A percentile compares a stretch with the other conserved stretches of the same genome.
Evolutionary conservation across 2,797 vertebrate species (phyloP).

Genomic region (Clarias fuscus): DNA sequence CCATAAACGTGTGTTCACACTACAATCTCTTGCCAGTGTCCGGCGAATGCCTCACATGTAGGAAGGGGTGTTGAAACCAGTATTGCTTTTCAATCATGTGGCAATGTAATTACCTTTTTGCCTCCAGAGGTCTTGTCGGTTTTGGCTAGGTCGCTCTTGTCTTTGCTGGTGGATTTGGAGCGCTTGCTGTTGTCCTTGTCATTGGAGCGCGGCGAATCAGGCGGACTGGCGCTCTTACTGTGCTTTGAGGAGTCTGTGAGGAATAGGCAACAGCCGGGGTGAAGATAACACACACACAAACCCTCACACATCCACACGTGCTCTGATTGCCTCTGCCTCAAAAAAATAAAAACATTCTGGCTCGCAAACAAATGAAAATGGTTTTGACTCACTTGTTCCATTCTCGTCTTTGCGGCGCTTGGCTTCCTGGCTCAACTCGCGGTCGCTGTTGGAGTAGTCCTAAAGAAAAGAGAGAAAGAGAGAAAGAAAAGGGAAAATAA

Average conservation of each 20-base stretch:
- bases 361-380: constrained; percentile 62
- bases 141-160: constrained; percentile 83
- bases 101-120: constrained; percentile 77
- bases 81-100: background rate
- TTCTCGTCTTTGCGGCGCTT: constrained; percentile 90
- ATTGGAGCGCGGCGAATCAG: constrained; percentile 87
- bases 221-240: constrained; percentile 92
- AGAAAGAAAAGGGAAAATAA: background rate
- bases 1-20: background rate
- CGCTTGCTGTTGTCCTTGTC: constrained; percentile 83
- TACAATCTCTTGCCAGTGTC: background rate
- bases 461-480: constrained; percentile 56
- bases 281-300: constrained; percentile 46
- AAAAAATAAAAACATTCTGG: constrained; percentile 38
- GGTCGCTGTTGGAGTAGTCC: constrained; percentile 87
- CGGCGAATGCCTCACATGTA: background rate
- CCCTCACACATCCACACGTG: constrained; percentile 10
- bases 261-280: constrained; percentile 21
- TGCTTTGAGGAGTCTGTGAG: constrained; percentile 87
- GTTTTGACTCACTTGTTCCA: constrained; percentile 80
- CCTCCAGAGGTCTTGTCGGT: constrained; percentile 83
- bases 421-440: constrained; percentile 80
- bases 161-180: constrained; percentile 86
- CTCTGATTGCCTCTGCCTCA: constrained; percentile 37
- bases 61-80: background rate